Evolutionary conservation across 2,113 vertebrate species (phyloP), one percentile per base, ranked within the genome.

Genomic region (Oryzias javanicus): DNA sequence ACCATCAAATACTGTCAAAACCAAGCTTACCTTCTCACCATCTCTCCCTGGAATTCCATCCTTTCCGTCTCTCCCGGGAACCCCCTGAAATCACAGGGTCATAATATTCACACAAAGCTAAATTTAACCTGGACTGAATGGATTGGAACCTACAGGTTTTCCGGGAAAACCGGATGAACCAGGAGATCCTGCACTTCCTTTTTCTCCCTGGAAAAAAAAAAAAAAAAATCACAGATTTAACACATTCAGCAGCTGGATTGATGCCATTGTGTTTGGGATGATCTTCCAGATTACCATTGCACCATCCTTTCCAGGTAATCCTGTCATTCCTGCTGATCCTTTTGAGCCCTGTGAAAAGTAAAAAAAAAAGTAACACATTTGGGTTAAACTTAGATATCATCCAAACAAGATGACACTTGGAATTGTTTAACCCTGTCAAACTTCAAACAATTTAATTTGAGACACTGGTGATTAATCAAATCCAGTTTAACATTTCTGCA

Each of bases 111-210:
- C 25, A 57, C 20, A 46, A 44, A n/a, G 1, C 7, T 41, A 68
- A 16, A 48, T 22, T 1, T 14, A 5, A 2, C 52, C 0, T 22
- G 10, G 18, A 14, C 49, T 45, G 3, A 35, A 3, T 63, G 20
- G 6, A 42, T 60, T 54, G 17, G 55, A 84, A 95, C 95, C 80
- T 91, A 98, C 97, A 29, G 90, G 71, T 80, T 80, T 65, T 49
- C 95, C 96, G 77, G 88, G 91, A 79, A 92, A 90, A 81, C 95
- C 97, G 49, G 89, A 82, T 79, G 91, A 89, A 8, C 97, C 97
- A 14, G 52, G 46, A 70, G 81, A 88, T 61, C 97, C 96, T 20
- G 84, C 86, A 58, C 90, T 94, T 76, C 97, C 97, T 67, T 95
- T 98, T 78, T 89, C 89, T 55, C 97, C 97, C 96, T 98, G 70